Conservation (phyloP, 2,113 vertebrate genomes). For the Ardeotis arabs region DNA sequence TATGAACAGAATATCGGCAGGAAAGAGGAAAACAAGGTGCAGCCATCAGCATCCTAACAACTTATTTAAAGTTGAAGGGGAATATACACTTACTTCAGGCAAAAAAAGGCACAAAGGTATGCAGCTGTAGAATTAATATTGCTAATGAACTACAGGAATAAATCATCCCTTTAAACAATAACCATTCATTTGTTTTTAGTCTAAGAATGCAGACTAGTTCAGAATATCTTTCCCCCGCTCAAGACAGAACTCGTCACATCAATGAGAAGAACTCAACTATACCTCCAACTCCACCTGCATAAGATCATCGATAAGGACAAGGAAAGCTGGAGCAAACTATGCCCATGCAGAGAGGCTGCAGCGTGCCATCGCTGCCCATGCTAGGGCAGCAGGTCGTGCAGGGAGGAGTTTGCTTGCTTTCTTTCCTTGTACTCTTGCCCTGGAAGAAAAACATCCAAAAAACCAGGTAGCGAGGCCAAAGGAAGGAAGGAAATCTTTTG, state of each 20-base stretch:
- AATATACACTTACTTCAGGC: constrained; percentile 58
- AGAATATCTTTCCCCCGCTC: constrained; percentile 3
- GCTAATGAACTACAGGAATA: constrained; percentile 45
- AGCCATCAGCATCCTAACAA: constrained; percentile 54
- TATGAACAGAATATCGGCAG: constrained; percentile 30
- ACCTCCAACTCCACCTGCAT: not conserved
- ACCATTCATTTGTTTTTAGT: not conserved
- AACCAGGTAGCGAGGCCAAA: not conserved
- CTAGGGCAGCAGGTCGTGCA: rapidly evolving
- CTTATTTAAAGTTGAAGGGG: constrained; percentile 31
- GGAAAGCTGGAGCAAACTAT: not conserved
- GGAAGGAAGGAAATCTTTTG: not conserved
- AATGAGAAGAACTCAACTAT: not conserved
- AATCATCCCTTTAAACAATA: not conserved
- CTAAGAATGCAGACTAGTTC: not conserved
- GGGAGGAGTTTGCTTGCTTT: not conserved
- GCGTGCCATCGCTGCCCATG: rapidly evolving
- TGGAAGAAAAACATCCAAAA: not conserved
- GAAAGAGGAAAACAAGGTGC: constrained; percentile 71
- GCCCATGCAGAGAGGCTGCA: not conserved
- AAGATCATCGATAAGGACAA: not conserved
- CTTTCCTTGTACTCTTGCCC: not conserved
- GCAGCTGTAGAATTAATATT: constrained; percentile 61
- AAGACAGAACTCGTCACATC: not conserved
- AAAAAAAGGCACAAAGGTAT: constrained; percentile 79